Evolutionary conservation across 2,113 vertebrate species (phyloP).

Genomic region (Chauna torquata): DNA sequence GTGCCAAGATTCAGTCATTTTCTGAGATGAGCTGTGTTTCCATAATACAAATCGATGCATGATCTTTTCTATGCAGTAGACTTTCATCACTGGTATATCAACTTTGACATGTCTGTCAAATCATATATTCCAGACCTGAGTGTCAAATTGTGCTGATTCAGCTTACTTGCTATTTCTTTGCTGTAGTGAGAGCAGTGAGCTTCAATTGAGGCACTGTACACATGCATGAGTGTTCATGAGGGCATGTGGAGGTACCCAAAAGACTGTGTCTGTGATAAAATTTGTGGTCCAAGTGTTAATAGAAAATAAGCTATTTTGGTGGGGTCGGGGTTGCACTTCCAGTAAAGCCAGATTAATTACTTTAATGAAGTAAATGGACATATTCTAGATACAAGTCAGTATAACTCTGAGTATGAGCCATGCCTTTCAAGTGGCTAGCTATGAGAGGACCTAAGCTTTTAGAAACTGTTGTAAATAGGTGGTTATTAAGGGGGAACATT

Average conservation of each 20-base stretch:
- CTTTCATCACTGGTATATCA: background rate
- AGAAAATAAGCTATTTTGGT: background rate
- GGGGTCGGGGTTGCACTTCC: background rate
- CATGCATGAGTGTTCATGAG: accelerated
- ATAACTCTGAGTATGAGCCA: background rate
- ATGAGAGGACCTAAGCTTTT: background rate
- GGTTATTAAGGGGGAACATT: background rate
- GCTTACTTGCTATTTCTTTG: background rate
- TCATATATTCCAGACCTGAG: background rate
- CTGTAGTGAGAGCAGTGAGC: background rate
- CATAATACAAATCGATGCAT: background rate
- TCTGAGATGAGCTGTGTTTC: background rate
- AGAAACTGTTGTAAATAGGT: background rate
- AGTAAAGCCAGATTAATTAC: background rate
- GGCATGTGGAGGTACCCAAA: background rate
- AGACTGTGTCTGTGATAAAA: background rate
- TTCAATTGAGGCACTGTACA: background rate
- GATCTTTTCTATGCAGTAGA: background rate
- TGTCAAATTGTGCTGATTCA: background rate
- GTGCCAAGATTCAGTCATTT: background rate
- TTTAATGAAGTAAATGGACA: background rate
- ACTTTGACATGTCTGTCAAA: background rate
- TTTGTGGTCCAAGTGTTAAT: background rate
- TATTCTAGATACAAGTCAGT: background rate
- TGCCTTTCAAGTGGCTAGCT: background rate